These are phyloP conservation scores for Caenorhabditis tropicalis DNA, from an alignment of 1,140 invertebrate genomes.

Conservation along the genomic window DNA sequence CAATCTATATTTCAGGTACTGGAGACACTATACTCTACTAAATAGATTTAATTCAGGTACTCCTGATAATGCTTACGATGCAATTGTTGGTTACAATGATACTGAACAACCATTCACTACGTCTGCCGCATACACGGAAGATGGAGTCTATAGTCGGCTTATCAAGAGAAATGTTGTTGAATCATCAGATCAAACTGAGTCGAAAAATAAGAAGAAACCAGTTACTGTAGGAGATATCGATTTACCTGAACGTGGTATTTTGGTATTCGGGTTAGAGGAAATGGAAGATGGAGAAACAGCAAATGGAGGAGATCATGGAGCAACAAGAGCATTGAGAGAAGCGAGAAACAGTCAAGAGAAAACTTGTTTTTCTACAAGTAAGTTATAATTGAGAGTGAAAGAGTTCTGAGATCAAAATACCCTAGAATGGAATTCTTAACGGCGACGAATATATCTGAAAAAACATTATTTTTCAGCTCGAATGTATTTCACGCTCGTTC, in stretches of 20 bases:
- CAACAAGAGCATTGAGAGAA: slow-evolving; percentile 11
- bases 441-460: not conserved
- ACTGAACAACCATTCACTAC: slow-evolving; percentile 41
- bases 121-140: slow-evolving; percentile 6
- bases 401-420: too few relatives aligned
- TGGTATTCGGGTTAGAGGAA: slow-evolving; percentile 60
- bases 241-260: slow-evolving; percentile 52
- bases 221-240: slow-evolving; percentile 57
- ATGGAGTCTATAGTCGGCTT: slow-evolving; percentile 38
- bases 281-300: slow-evolving; percentile 4
- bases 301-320: slow-evolving; percentile 20
- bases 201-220: not conserved
- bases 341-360: not conserved
- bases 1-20: slow-evolving; percentile 11
- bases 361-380: not conserved
- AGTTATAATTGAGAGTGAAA: not conserved
- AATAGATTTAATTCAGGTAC: not conserved
- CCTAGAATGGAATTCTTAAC: too few relatives aligned
- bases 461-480: not conserved
- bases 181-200: not conserved
- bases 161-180: slow-evolving; percentile 39
- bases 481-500: slow-evolving; percentile 4
- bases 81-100: slow-evolving; percentile 2
- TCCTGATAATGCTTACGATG: not conserved
- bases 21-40: not conserved